Evolutionary conservation across 2,113 vertebrate species (phyloP), one percentile per base, ranked within the genome.

Genomic region (Guaruba guarouba): DNA sequence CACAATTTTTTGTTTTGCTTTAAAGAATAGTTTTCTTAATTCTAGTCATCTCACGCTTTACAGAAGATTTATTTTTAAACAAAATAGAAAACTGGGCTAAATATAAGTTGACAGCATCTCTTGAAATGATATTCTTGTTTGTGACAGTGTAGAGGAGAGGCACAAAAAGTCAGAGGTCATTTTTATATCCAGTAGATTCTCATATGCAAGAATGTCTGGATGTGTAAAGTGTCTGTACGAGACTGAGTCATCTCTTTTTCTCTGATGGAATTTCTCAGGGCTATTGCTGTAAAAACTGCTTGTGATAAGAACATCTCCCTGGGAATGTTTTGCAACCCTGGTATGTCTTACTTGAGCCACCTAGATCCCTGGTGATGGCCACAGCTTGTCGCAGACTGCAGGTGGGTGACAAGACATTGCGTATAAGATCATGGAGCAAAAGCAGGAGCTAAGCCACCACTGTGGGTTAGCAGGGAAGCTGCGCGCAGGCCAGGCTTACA

Each of bases 91-190:
- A 52, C 81, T 39, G 27, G 85, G 91, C 88, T 91, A 94, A 93
- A 97, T 96, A 93, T 94, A 97, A 96, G 91, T 67, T 96, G 97
- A 96, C 96, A 96, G 93, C 85, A 90, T 97, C 91, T 94, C 95
- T 96, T 85, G 86, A 94, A 93, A 90, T 90, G 6, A 97, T 96
- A 91, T 88, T 95, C 96, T 96, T 95, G 89, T 95, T 97, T 96
- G 66, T 97, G 97, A 97, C 97, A 97, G 91, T 87, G 82, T 19
- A 88, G 94, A 92, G 77, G 93, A 96, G 92, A 97, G 95, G 94
- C 96, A 97, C 96, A 97, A 94, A 97, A 97, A 96, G 96, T 96
- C 96, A 97, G 96, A 95, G 95, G 96, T 96, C 94, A 84, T 41
- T 96, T 96, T 95, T 96, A 61, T 49, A 68, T 41, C 93, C 91